Evolutionary conservation across 2,113 vertebrate species (phyloP).

Genomic region (Hippopotamus amphibius): DNA sequence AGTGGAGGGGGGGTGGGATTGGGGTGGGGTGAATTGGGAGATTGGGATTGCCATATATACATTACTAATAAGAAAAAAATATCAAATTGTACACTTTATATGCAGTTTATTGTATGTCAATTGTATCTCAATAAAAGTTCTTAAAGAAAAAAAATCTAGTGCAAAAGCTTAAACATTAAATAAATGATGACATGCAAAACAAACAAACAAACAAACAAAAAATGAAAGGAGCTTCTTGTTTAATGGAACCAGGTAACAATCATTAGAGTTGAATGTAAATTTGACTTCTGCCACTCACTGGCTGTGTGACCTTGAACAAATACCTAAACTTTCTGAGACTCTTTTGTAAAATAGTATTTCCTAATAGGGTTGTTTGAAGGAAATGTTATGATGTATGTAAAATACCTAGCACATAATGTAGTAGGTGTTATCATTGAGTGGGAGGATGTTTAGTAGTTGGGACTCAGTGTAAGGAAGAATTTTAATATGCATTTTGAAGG

Average conservation of each 20-base stretch:
- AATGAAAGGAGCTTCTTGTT: neutral
- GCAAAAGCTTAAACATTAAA: slow-evolving; percentile 93
- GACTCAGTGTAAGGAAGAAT: neutral
- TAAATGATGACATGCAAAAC: slow-evolving; percentile 92
- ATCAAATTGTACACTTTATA: too few species aligned
- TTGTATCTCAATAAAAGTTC: too few species aligned
- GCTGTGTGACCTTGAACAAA: neutral
- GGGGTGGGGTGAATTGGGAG: too few species aligned
- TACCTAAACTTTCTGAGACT: neutral
- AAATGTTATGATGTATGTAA: slow-evolving; percentile 5
- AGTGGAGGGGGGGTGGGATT: too few species aligned
- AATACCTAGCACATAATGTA: neutral
- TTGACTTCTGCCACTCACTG: neutral
- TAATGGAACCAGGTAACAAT: neutral
- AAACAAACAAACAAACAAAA: too few species aligned
- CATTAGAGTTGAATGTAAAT: neutral
- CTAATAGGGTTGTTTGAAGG: neutral
- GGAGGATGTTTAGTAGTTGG: neutral
- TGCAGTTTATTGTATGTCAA: too few species aligned
- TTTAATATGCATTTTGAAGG: slow-evolving; percentile 35
- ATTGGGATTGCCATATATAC: too few species aligned
- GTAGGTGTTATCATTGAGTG: neutral
- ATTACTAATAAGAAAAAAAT: too few species aligned
- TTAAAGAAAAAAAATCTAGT: too few species aligned
- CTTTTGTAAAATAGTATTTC: neutral